phyloP scores from a whole-genome alignment of 2,888 invertebrate species.

The Gerosis bhagava region DNA sequence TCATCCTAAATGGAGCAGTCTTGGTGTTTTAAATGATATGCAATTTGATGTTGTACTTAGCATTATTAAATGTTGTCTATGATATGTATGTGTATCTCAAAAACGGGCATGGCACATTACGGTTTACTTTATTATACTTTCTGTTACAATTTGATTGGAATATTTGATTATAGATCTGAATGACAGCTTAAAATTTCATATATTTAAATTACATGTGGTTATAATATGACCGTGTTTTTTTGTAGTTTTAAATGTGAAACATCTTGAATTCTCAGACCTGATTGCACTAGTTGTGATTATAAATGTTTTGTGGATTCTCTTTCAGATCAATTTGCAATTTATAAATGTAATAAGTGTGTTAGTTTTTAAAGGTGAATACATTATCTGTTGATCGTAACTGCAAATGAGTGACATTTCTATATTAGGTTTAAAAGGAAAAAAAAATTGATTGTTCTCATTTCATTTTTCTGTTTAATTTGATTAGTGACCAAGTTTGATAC shows the following conservation, averaged over 20 bases:
- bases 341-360: slow-evolving; percentile 51
- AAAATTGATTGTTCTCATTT: no score
- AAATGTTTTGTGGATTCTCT: slow-evolving; percentile 65
- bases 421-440: no score
- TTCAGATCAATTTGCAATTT: slow-evolving; percentile 68
- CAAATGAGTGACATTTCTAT: slow-evolving; percentile 9
- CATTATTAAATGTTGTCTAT: slow-evolving; percentile 45
- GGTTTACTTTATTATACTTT: slow-evolving; percentile 38
- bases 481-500: no score
- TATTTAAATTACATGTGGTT: slow-evolving; percentile 23
- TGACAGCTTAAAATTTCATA: slow-evolving; percentile 58
- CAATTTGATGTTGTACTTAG: slow-evolving; percentile 46
- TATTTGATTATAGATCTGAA: slow-evolving; percentile 68
- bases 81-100: slow-evolving; percentile 27
- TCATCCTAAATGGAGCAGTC: slow-evolving; percentile 18
- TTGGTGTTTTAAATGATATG: slow-evolving; percentile 28
- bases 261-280: slow-evolving; percentile 13
- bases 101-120: slow-evolving; percentile 41
- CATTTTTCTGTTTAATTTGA: no score
- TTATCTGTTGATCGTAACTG: slow-evolving; percentile 53
- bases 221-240: slow-evolving; percentile 7
- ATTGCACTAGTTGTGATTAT: slow-evolving; percentile 26
- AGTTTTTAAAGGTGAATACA: slow-evolving; percentile 55
- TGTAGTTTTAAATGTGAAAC: slow-evolving; percentile 20
- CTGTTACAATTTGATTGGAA: slow-evolving; percentile 45